Evolutionary conservation across 1,140 invertebrate genomes (phyloP).

Genomic region (Temnothorax curvispinosus): DNA sequence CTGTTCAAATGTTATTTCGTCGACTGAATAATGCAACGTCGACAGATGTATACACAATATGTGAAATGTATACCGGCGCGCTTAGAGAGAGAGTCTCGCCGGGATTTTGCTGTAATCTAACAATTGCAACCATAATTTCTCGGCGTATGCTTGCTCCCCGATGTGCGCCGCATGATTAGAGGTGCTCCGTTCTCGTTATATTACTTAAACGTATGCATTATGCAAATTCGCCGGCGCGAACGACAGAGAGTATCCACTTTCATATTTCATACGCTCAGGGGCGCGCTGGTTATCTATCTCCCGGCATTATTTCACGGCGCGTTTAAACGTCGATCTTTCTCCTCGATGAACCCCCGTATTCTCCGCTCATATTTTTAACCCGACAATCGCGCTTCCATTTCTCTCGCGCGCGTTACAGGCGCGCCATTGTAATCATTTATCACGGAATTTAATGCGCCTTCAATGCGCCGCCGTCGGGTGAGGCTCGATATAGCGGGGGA

Average conservation of each 20-base stretch:
- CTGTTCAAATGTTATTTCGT: not conserved
- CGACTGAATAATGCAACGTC: not conserved
- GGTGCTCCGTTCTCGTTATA: slow-evolving; percentile 37
- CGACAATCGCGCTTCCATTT: slow-evolving; percentile 17
- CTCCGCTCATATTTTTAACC: slow-evolving; percentile 53
- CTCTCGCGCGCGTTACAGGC: not conserved
- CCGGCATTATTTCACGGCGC: slow-evolving; percentile 32
- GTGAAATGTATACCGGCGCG: not conserved
- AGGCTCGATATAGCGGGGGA: slow-evolving; percentile 1
- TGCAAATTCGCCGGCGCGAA: slow-evolving; percentile 19
- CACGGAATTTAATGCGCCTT: slow-evolving; percentile 37
- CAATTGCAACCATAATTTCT: slow-evolving; percentile 46
- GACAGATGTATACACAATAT: not conserved
- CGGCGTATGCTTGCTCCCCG: not conserved
- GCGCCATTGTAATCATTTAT: slow-evolving; percentile 59
- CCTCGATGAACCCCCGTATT: slow-evolving; percentile 41
- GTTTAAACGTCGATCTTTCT: slow-evolving; percentile 46
- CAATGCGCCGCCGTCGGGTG: slow-evolving; percentile 25
- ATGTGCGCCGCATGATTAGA: slow-evolving; percentile 14
- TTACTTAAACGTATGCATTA: slow-evolving; percentile 50
- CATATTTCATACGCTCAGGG: slow-evolving; percentile 27
- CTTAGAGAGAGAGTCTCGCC: slow-evolving; percentile 5
- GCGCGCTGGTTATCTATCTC: slow-evolving; percentile 41
- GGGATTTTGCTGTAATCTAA: slow-evolving; percentile 36
- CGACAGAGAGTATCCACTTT: slow-evolving; percentile 27